phyloP scores from a whole-genome alignment of 2,888 invertebrate species.

The Pristionchus fissidentatus region DNA sequence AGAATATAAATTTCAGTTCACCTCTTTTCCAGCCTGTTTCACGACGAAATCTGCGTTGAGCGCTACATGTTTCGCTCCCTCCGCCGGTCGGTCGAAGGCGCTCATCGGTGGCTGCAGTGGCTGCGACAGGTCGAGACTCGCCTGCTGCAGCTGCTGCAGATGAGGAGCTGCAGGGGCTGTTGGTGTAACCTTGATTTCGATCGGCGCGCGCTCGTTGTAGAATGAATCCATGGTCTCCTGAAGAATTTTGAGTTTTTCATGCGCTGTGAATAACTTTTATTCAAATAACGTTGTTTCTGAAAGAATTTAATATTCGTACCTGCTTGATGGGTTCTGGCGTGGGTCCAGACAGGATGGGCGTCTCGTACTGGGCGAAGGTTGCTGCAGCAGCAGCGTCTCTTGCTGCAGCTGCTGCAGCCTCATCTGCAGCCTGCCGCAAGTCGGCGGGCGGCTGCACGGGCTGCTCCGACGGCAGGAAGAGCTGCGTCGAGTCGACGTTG shows the following conservation, averaged over 20 bases:
- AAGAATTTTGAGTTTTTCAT: no score
- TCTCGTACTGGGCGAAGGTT: constrained; percentile 7
- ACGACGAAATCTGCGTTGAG: constrained; percentile 14
- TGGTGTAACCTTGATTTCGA: neutral
- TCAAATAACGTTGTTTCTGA: neutral
- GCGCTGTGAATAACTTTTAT: no score
- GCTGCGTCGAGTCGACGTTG: neutral
- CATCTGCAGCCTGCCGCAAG: neutral
- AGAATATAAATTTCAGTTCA: neutral
- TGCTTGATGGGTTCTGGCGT: neutral
- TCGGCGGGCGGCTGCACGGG: neutral
- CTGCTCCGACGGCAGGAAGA: neutral
- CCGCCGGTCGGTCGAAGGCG: constrained; percentile 36
- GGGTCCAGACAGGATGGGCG: constrained; percentile 3
- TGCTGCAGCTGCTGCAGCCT: neutral
- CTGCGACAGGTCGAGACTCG: constrained; percentile 24
- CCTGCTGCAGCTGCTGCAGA: neutral
- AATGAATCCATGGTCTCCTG: constrained; percentile 15
- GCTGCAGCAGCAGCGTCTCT: neutral
- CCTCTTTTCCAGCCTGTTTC: neutral
- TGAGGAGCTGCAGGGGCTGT: neutral
- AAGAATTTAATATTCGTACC: neutral
- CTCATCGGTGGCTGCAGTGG: constrained; percentile 43
- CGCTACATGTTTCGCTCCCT: neutral
- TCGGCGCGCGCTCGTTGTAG: constrained; percentile 1